A percentile compares a stretch with the other conserved stretches of the same genome.
Conservation (phyloP, 2,888 invertebrate species). For the Electrophaes corylata region DNA sequence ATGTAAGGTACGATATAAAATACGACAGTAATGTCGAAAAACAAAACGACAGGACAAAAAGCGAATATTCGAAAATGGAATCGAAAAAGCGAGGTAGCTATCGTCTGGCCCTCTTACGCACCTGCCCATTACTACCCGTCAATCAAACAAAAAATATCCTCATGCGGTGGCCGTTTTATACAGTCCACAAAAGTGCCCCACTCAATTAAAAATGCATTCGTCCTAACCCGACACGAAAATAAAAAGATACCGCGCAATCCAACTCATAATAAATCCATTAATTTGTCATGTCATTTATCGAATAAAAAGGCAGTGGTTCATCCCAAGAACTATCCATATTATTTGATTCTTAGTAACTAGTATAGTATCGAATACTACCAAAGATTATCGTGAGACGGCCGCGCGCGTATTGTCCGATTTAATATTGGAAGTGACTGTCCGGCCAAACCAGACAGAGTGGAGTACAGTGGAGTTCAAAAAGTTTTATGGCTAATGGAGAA, state of each 20-base stretch:
- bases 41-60: conserved; percentile 68
- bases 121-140: conserved; percentile 83
- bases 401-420: conserved; percentile 70
- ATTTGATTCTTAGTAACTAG: conserved; percentile 70
- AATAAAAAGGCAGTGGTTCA: conserved; percentile 44
- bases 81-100: conserved; percentile 80
- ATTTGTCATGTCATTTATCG: conserved; percentile 83
- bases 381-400: conserved; percentile 68
- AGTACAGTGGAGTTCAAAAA: conserved; percentile 56
- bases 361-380: conserved; percentile 63
- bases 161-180: conserved; percentile 81
- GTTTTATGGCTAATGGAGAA: conserved; percentile 24
- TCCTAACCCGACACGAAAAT: conserved; percentile 76
- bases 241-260: conserved; percentile 72
- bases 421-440: conserved; percentile 73
- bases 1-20: conserved; percentile 62
- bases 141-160: conserved; percentile 81
- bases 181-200: conserved; percentile 82
- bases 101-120: conserved; percentile 72
- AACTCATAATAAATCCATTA: conserved; percentile 83
- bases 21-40: conserved; percentile 62
- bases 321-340: conserved; percentile 26
- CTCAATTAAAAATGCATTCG: conserved; percentile 85
- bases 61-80: conserved; percentile 59
- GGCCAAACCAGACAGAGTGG: conserved; percentile 39